These are phyloP conservation scores for Zaprionus inermis DNA, from an alignment of 1,140 invertebrate species.

Conservation along the genomic window DNA sequence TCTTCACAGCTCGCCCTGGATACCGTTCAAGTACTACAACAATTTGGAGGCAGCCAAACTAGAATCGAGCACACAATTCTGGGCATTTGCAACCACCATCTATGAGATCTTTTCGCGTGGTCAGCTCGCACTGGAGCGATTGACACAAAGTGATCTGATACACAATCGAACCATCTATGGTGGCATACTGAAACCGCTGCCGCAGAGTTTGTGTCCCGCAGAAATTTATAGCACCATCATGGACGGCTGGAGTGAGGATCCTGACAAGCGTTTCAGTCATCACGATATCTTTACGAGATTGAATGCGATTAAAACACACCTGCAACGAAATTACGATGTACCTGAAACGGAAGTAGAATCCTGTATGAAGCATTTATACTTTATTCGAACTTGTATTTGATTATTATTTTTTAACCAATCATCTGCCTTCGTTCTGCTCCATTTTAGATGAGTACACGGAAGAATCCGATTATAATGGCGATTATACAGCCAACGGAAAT, in stretches of 20 bases:
- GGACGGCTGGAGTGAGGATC: conserved; percentile 94
- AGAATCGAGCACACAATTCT: conserved; percentile 90
- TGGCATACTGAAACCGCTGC: conserved; percentile 87
- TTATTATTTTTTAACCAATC: neutral
- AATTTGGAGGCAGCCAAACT: conserved; percentile 88
- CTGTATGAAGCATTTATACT: conserved; percentile 27
- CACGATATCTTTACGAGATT: conserved; percentile 85
- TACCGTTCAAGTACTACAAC: conserved; percentile 91
- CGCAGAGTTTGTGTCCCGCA: conserved; percentile 87
- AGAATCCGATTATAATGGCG: conserved; percentile 7
- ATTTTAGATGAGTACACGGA: conserved; percentile 24
- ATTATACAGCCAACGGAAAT: conserved; percentile 10
- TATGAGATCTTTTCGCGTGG: conserved; percentile 96
- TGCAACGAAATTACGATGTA: conserved; percentile 35
- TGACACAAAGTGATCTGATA: conserved; percentile 48
- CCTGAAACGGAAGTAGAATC: conserved; percentile 29
- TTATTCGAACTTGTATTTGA: too few species aligned
- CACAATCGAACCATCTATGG: conserved; percentile 79
- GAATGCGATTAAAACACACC: conserved; percentile 47
- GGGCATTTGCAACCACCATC: conserved; percentile 94
- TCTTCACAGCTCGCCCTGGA: conserved; percentile 91
- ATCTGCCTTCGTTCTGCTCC: neutral
- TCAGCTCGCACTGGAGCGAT: conserved; percentile 64
- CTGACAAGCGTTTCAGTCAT: conserved; percentile 89
- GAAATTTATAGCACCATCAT: conserved; percentile 92